Evolutionary conservation across 2,888 invertebrate genomes (phyloP), one percentile per base, ranked within the genome.

Genomic region (Griposia aprilina): DNA sequence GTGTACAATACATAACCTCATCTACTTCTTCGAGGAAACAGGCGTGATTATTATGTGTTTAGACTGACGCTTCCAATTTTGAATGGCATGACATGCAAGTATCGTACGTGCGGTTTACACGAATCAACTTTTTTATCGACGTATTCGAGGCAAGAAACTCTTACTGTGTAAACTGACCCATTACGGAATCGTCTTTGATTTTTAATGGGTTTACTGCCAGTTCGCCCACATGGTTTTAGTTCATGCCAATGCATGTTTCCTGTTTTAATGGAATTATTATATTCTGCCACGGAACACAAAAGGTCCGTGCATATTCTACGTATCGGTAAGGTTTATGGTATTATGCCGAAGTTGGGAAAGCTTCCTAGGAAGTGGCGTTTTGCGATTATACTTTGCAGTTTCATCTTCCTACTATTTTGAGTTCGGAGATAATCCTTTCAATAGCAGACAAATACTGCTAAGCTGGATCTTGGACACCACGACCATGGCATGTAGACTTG

Each of bases 151-250:
- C 55, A 10, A 65, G 41, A n/a, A 57, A 20, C 6, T 65, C 3
- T 41, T 7, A 8, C 23, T 2, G 41, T 30, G 6, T 80, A 80
- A 76, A 45, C 63, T 11, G n/a, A 13, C 8, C 55, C 4, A 26
- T 41, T 74, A 75, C 74, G 41, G 67, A 75, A 67, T 73, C 48
- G 23, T n/a, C 73, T 84, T 80, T 76, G 62, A 73, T 75, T 85
- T 84, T 85, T 75, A 73, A 78, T 75, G 41, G 59, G 55, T 73
- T 75, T 71, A 67, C 62, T 48, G 62, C 68, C 26, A 57, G 68
- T 69, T 52, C 74, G 50, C 82, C 82, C 74, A 85, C 74, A 50
- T 62, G 41, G 50, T 15, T 59, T 41, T 69, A 69, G 57, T 67
- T 66, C 11, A 30, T 66, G 15, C n/a, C 48, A 55, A 41, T 57